Percentiles rank a stretch among this genome's conserved stretches.
Conservation (phyloP, 1,140 invertebrate species). For the Diorhabda elongata region DNA sequence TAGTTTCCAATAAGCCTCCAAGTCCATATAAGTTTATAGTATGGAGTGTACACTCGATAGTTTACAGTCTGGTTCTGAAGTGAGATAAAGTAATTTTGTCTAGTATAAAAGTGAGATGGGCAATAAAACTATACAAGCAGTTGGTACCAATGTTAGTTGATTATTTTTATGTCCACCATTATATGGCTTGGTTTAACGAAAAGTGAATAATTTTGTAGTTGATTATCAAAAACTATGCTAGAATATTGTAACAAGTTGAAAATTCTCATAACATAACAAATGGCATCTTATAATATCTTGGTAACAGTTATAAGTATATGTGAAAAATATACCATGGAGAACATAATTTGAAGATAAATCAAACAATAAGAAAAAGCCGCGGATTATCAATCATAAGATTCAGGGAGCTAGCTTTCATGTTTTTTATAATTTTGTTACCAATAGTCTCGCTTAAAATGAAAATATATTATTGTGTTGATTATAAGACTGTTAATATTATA, state of each 20-base stretch:
- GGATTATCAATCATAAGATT: conserved; percentile 22
- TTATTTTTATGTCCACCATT: conserved; percentile 29
- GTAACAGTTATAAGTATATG: neutral
- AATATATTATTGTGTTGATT: neutral
- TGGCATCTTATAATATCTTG: neutral
- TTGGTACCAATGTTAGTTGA: neutral
- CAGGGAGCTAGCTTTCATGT: neutral
- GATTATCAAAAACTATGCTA: conserved; percentile 3
- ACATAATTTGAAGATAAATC: conserved; percentile 23
- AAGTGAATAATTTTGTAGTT: conserved; percentile 8
- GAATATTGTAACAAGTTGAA: neutral
- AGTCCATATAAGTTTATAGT: neutral
- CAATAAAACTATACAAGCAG: neutral
- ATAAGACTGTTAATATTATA: neutral
- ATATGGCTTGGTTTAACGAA: conserved; percentile 33
- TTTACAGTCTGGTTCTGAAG: neutral
- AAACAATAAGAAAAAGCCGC: conserved; percentile 33
- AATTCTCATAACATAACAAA: neutral
- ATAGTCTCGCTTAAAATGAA: conserved; percentile 20
- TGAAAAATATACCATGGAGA: conserved; percentile 10
- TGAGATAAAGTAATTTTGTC: neutral
- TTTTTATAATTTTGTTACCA: neutral
- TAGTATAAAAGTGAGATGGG: neutral
- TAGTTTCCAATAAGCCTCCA: no score
- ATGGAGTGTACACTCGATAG: no score